phyloP scores from a whole-genome alignment of 2,797 vertebrate genomes.

The Percopsis omiscomaycus region DNA sequence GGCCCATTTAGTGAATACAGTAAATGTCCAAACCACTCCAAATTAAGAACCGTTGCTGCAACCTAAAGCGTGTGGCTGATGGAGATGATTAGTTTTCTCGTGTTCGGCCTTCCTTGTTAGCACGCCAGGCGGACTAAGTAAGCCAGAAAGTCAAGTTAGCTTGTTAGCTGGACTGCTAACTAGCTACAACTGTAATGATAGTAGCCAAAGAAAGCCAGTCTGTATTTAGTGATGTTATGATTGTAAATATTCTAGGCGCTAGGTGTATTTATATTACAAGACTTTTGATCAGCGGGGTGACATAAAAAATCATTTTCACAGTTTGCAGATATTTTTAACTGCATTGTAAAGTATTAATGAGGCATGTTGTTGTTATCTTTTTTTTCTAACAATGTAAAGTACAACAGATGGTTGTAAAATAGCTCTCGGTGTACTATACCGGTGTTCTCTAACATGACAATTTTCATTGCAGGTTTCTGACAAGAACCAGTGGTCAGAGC shows the following conservation, averaged over 20 bases:
- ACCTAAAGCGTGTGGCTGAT: conserved; percentile 11
- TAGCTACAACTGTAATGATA: conserved; percentile 61
- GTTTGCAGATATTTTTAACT: conserved; percentile 9
- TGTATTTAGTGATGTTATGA: conserved; percentile 41
- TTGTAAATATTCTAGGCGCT: conserved; percentile 39
- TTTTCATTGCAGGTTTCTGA: conserved; percentile 90
- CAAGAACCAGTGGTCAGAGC: conserved; percentile 98
- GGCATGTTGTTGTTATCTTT: conserved; percentile 11
- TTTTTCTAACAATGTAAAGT: conserved; percentile 33
- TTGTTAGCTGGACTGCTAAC: conserved; percentile 68
- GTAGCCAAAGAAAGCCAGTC: conserved; percentile 45
- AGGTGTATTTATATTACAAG: neutral
- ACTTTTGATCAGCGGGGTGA: no score
- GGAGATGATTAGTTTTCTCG: conserved; percentile 18
- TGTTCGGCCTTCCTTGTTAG: conserved; percentile 37
- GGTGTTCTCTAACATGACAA: conserved; percentile 22
- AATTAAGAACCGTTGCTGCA: conserved; percentile 37
- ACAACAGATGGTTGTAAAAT: conserved; percentile 51
- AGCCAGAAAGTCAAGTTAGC: conserved; percentile 62
- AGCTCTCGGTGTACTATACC: conserved; percentile 41
- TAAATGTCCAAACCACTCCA: conserved; percentile 41
- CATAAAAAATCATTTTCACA: no score
- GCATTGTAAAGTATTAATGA: conserved; percentile 47
- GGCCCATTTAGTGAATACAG: conserved; percentile 79
- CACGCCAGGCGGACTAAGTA: conserved; percentile 8